phyloP scores from a whole-genome alignment of 1,140 invertebrate species.

The Tetragonula clypearis region DNA sequence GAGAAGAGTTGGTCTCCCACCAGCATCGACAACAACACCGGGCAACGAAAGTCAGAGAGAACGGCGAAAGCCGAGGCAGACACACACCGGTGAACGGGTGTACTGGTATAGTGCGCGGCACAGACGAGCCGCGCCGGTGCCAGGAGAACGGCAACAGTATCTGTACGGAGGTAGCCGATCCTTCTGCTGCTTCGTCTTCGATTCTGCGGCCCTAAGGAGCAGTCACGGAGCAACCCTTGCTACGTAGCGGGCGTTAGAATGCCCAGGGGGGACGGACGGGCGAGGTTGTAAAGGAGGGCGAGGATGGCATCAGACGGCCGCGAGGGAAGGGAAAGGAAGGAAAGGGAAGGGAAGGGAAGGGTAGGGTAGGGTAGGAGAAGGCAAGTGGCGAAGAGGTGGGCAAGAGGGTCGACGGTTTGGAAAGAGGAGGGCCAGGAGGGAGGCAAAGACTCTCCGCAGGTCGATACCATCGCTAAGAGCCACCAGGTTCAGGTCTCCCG shows the following conservation, averaged over 20 bases:
- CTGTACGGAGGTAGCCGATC: slow-evolving; percentile 26
- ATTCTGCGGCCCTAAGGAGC: slow-evolving; percentile 66
- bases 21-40: neutral
- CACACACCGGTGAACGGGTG: neutral
- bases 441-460: slow-evolving; percentile 70
- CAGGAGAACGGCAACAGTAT: slow-evolving; percentile 20
- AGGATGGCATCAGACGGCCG: slow-evolving; percentile 45
- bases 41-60: neutral
- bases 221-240: slow-evolving; percentile 70
- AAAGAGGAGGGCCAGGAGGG: slow-evolving; percentile 66
- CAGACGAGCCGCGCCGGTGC: no score
- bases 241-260: slow-evolving; percentile 65
- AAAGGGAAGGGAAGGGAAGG: slow-evolving; percentile 53
- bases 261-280: slow-evolving; percentile 56
- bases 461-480: slow-evolving; percentile 71
- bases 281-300: slow-evolving; percentile 58
- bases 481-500: slow-evolving; percentile 69
- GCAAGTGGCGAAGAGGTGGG: slow-evolving; percentile 59
- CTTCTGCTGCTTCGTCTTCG: slow-evolving; percentile 60
- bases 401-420: slow-evolving; percentile 67
- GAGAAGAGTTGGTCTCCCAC: slow-evolving; percentile 21
- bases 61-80: no score
- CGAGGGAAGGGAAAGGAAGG: slow-evolving; percentile 39
- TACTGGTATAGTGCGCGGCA: neutral
- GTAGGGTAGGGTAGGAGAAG: slow-evolving; percentile 44